Percentiles rank a stretch among this genome's conserved stretches.
phyloP scores from a whole-genome alignment of 2,797 vertebrate genomes.

The Mormyrus hasselquistii region DNA sequence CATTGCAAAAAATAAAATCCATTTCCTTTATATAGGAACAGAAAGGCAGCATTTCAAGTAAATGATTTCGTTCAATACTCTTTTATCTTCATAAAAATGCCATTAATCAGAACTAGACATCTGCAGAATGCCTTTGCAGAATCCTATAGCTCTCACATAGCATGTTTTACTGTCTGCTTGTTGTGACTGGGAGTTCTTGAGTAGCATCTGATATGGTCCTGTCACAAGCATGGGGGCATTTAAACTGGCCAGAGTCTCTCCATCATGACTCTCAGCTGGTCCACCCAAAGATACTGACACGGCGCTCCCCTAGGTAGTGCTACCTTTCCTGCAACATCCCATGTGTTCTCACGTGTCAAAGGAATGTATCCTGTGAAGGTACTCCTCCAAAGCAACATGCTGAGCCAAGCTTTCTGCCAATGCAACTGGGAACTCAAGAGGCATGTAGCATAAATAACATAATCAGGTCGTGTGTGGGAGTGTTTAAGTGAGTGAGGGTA shows the following conservation, averaged over 20 bases:
- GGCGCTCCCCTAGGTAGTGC: neutral
- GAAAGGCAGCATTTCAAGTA: neutral
- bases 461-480: neutral
- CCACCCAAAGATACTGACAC: neutral
- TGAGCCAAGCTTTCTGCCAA: neutral
- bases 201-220: neutral
- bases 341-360: neutral
- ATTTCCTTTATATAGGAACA: neutral
- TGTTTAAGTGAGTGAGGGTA: neutral
- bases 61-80: neutral
- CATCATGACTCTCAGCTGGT: neutral
- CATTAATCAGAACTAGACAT: conserved; percentile 11
- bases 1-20: neutral
- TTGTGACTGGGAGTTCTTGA: neutral
- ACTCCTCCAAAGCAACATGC: neutral
- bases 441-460: neutral
- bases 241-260: neutral
- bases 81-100: conserved; percentile 4
- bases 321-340: neutral
- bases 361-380: neutral
- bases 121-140: neutral
- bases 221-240: neutral
- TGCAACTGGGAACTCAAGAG: neutral
- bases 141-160: neutral
- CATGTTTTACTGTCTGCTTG: neutral